phyloP scores from a whole-genome alignment of 2,113 vertebrate genomes.

The Corynorhinus townsendii region DNA sequence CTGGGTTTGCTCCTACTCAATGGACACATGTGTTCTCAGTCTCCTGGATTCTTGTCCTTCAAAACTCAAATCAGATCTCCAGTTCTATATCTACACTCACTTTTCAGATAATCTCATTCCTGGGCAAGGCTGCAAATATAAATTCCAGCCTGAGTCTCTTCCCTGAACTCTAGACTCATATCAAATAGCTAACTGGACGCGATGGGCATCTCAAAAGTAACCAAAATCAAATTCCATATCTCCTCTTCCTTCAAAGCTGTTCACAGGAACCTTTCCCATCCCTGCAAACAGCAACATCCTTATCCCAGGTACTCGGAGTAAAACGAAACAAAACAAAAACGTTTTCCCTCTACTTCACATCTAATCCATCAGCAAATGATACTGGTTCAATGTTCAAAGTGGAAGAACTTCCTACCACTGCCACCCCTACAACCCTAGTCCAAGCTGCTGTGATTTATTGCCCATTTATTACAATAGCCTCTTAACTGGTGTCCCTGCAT shows the following conservation, averaged over 20 bases:
- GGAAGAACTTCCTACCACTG: not conserved
- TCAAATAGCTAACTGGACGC: not conserved
- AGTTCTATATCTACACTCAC: not conserved
- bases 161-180: not conserved
- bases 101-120: not conserved
- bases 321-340: not conserved
- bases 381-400: not conserved
- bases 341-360: not conserved
- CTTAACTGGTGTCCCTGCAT: not conserved
- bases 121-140: not conserved
- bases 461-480: not conserved
- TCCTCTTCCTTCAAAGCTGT: not conserved
- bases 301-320: not conserved
- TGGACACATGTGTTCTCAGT: not conserved
- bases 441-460: not conserved
- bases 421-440: not conserved
- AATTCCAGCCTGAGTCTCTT: not conserved
- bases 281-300: not conserved
- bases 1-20: not conserved
- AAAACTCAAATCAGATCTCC: not conserved
- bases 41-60: not conserved
- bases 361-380: not conserved
- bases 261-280: not conserved
- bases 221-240: not conserved
- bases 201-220: not conserved